These are phyloP conservation scores for Mamestra brassicae DNA, from an alignment of 2,888 invertebrate genomes.

Conservation along the genomic window DNA sequence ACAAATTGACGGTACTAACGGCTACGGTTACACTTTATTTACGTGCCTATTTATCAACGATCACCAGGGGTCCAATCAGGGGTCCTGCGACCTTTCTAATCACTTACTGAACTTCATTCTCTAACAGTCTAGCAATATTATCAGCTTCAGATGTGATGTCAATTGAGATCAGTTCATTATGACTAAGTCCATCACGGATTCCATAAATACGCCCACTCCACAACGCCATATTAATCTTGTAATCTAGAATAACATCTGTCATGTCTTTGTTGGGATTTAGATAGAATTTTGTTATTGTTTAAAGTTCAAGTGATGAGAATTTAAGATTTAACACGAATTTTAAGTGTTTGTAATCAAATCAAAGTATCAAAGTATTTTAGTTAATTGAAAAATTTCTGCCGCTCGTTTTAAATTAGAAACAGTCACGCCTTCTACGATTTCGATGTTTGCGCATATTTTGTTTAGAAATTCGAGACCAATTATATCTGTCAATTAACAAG, in stretches of 20 bases:
- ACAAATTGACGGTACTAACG: conserved; percentile 6
- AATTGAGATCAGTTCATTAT: conserved; percentile 59
- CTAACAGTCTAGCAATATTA: conserved; percentile 39
- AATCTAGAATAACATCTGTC: conserved; percentile 53
- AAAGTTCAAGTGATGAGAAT: conserved; percentile 41
- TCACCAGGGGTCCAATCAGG: conserved; percentile 45
- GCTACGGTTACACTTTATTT: conserved; percentile 17
- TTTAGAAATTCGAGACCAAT: conserved; percentile 63
- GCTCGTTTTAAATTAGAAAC: conserved; percentile 45
- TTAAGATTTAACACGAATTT: conserved; percentile 33
- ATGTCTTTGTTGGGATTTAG: conserved; percentile 56
- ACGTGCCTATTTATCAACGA: conserved; percentile 34
- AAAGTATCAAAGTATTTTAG: conserved; percentile 19
- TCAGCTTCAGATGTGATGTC: conserved; percentile 57
- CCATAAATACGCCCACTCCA: conserved; percentile 65
- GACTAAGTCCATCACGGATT: conserved; percentile 62
- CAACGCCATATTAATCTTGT: conserved; percentile 61
- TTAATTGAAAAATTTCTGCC: conserved; percentile 29
- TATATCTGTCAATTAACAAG: conserved; percentile 62
- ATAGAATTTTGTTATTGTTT: conserved; percentile 50
- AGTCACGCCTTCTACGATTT: conserved; percentile 53
- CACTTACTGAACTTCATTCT: conserved; percentile 56
- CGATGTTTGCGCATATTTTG: conserved; percentile 54
- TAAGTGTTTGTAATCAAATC: conserved; percentile 10
- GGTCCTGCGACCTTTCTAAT: conserved; percentile 54